Percentiles rank a stretch among this genome's conserved stretches.
These are phyloP conservation scores for Stegodyphus mimosarum DNA, from an alignment of 1,140 invertebrate genomes.

Conservation along the genomic window DNA sequence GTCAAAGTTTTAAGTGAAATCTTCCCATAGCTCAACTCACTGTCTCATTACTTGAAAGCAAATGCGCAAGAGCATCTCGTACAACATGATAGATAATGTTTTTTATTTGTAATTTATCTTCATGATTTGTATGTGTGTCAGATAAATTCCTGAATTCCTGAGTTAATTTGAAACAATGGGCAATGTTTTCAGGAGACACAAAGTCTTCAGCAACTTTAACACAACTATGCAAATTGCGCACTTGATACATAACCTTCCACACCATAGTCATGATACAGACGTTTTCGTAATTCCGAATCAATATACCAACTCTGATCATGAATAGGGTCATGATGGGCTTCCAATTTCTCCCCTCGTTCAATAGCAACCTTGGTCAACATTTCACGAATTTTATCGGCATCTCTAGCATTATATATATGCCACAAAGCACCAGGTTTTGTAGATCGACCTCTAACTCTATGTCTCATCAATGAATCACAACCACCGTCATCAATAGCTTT, in stretches of 20 bases:
- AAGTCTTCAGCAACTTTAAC: conserved; percentile 99
- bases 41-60: conserved; percentile 68
- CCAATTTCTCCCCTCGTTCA: conserved; percentile 86
- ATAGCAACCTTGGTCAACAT: conserved; percentile 83
- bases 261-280: conserved; percentile 90
- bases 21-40: too few relatives aligned
- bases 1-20: too few relatives aligned
- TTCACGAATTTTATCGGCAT: conserved; percentile 96
- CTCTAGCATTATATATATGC: conserved; percentile 95
- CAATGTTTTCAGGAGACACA: conserved; percentile 96
- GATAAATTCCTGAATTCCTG: conserved; percentile 95
- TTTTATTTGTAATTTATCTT: conserved; percentile 95
- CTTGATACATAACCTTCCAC: conserved; percentile 97
- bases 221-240: conserved; percentile 93
- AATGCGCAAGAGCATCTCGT: conserved; percentile 86
- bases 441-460: conserved; percentile 80
- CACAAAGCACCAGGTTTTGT: conserved; percentile 94
- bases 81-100: conserved; percentile 98
- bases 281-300: conserved; percentile 84
- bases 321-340: conserved; percentile 93
- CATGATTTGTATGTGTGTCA: conserved; percentile 96
- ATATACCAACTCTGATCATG: conserved; percentile 98
- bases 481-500: conserved; percentile 91
- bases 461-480: conserved; percentile 87
- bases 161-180: conserved; percentile 94